Base-by-base conservation (phyloP, 1,140 invertebrate genomes). In the Trichogramma pretiosum region DNA sequence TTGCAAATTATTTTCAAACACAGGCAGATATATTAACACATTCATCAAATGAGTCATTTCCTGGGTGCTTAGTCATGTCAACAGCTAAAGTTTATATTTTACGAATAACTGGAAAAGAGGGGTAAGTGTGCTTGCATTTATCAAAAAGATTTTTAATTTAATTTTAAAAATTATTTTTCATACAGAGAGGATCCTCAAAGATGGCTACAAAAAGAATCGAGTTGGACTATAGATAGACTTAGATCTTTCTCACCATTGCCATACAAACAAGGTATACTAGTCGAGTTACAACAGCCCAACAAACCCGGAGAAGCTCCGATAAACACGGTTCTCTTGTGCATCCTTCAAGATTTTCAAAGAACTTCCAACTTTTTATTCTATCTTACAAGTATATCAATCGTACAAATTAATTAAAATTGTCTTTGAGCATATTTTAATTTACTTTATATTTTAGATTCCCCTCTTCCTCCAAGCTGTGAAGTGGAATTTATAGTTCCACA, bases 51-150 rank as follows among this genome's bases (percentile, higher is more conserved):
- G 50, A 59, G 5, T 53, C 58, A 10, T 65, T 65, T 54, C 63
- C 72, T 28, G 77, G 75, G 5, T 68, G 77, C 28, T 55, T 79
- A n/a, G 68, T 77, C 7, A 59, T 78, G 36, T 78, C 77, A 8
- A 78, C 71, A 5, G 60, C 59, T 3, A 76, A 75, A 50, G 60
- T 74, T 42, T 79, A 78, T 43, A 37, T 79, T 9, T 69, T 79
- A 44, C 73, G 68, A 55, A 70, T 73, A 4, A 65, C 59, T 52
- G 71, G 68, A 9, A 42, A 51, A 9, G 72, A 77, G 55, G 69
- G 67, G 71, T 60, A 68, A 68, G 41, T 60, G 13, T 9, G 7
- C 13, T 28, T 28, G 7, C 13, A 9, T 28, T 28, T 13, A 9
- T 9, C 17, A 23, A 33, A 5, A 16, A 5, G 11, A 30, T 42